Evolutionary conservation across 2,888 invertebrate genomes (phyloP).

Genomic region (Polydrusus pterygomalis): DNA sequence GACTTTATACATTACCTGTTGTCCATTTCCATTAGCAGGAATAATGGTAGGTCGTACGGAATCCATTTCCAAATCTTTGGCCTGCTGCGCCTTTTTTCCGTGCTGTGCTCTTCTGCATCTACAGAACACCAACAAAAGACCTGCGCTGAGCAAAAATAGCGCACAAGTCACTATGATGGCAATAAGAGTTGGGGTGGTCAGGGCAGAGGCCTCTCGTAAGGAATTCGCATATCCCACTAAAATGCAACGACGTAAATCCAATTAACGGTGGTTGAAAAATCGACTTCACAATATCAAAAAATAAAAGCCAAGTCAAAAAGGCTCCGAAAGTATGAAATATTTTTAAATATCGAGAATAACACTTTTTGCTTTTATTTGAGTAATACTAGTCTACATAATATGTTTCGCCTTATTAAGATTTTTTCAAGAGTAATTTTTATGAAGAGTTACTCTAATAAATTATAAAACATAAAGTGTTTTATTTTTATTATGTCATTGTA

Average conservation of each 20-base stretch:
- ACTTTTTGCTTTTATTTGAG: no score
- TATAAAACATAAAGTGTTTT: no score
- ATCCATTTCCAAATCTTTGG: conserved; percentile 91
- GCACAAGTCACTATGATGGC: conserved; percentile 87
- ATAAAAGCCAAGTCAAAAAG: no score
- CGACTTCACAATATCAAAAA: no score
- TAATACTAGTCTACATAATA: no score
- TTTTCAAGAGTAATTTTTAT: no score
- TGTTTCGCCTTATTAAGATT: no score
- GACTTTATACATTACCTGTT: conserved; percentile 40
- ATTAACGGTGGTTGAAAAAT: no score
- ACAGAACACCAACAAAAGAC: conserved; percentile 87
- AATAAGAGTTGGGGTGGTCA: conserved; percentile 86
- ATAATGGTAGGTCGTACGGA: conserved; percentile 89
- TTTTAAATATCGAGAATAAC: no score
- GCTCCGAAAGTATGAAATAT: no score
- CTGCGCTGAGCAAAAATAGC: conserved; percentile 85
- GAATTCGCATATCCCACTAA: conserved; percentile 85
- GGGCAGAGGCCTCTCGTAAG: conserved; percentile 84
- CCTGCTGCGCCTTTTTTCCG: conserved; percentile 85
- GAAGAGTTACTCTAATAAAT: no score
- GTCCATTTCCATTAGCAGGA: conserved; percentile 68
- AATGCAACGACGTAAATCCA: conserved; percentile 59
- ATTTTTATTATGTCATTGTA: no score
- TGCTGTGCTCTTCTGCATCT: conserved; percentile 85